A percentile compares a stretch with the other conserved stretches of the same genome.
phyloP scores from a whole-genome alignment of 2,113 vertebrate species.

The Oncorhynchus keta region DNA sequence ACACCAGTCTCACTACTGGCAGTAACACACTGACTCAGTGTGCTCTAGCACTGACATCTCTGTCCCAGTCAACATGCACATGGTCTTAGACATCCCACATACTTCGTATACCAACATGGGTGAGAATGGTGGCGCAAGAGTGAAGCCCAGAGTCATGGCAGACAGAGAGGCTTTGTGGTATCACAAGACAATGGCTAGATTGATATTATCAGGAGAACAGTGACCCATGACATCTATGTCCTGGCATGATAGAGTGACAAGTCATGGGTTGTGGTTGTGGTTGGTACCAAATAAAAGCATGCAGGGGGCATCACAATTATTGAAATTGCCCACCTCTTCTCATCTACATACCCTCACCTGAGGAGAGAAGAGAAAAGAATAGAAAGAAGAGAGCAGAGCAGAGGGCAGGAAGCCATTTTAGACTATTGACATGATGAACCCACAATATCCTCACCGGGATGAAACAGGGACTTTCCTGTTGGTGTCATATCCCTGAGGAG shows the following conservation, averaged over 20 bases:
- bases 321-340: too few relatives aligned
- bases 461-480: conserved; percentile 34
- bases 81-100: too few relatives aligned
- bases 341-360: too few relatives aligned
- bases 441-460: neutral
- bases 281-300: conserved; percentile 3
- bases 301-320: neutral
- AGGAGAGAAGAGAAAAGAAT: too few relatives aligned
- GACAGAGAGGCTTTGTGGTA: neutral
- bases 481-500: conserved; percentile 59
- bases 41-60: neutral
- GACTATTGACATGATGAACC: neutral
- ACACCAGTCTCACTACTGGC: neutral
- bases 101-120: neutral
- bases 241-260: conserved; percentile 2
- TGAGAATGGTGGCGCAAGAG: neutral
- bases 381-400: neutral
- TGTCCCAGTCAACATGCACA: neutral
- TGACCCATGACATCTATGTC: neutral
- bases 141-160: neutral
- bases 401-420: neutral
- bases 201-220: neutral
- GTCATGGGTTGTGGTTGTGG: neutral
- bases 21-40: neutral
- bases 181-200: neutral